phyloP scores from a whole-genome alignment of 2,888 invertebrate species.

The Synergus laeviventris region DNA sequence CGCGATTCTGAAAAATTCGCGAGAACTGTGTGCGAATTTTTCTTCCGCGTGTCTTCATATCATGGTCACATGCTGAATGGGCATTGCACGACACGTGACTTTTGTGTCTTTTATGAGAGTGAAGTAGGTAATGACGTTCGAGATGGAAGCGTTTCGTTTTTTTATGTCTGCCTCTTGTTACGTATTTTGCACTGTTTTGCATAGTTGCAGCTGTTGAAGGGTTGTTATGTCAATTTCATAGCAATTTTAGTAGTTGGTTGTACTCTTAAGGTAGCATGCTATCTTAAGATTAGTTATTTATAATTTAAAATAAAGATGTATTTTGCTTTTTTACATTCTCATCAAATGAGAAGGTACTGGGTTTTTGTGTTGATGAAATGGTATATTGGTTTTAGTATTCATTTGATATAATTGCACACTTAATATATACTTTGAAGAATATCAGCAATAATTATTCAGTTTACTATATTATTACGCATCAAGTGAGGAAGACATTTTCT shows the following conservation, averaged over 20 bases:
- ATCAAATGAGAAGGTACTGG: too few species aligned
- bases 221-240: neutral
- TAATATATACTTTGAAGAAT: too few species aligned
- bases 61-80: neutral
- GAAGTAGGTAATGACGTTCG: neutral
- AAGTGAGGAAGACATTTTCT: neutral
- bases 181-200: neutral
- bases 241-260: neutral
- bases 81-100: slow-evolving; percentile 2
- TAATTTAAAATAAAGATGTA: too few species aligned
- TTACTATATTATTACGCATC: too few species aligned
- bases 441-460: neutral
- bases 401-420: too few species aligned
- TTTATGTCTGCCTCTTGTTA: neutral
- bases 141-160: neutral
- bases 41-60: neutral
- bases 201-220: neutral
- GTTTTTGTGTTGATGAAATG: too few species aligned
- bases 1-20: slow-evolving; percentile 30
- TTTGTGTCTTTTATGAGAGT: neutral
- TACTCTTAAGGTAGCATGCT: too few species aligned
- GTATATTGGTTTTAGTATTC: too few species aligned
- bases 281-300: too few species aligned
- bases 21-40: neutral
- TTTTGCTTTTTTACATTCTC: too few species aligned